Base-by-base conservation (phyloP, 2,797 vertebrate genomes). In the Geotrypetes seraphini region DNA sequence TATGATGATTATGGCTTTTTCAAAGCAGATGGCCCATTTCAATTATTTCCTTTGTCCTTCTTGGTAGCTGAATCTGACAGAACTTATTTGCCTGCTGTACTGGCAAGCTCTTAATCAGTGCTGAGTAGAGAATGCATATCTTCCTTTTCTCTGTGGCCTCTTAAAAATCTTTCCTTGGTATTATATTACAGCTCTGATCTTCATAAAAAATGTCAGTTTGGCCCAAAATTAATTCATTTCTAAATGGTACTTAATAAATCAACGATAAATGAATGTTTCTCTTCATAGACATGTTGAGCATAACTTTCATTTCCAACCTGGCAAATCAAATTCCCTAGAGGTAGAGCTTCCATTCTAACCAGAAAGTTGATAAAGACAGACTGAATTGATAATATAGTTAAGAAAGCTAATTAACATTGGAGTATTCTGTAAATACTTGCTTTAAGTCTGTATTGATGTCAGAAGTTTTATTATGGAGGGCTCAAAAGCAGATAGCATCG, bases 221-320 rank as follows among this genome's bases (percentile, higher is more conserved):
- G 27, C 16, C 12, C 31, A 50, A 39, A 46, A 59, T 50, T 48
- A 66, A 52, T 43, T 14, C 25, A 14, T 27, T 44, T 39, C 28
- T 32, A 65, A 51, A 43, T 6, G 14, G 50, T 33, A 28, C 12
- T 50, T 47, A 47, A 59, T 66, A 50, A 47, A 45, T 51, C 36
- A 36, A 20, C 8, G 18, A 19, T 10, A 50, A 42, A 42, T 2
- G 2, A 29, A 29, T 16, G 9, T 26, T 29, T 5, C 3, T 18
- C 0, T 16, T 12, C 10, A 36, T 18, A 21, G 8, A 6, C 15
- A 1, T 3, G 0, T 13, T 19, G 8, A 42, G n/a, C 3, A 25
- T 32, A 33, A 8, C 12, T 28, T 31, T 16, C 4, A 1, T 5
- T 31, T 4, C 24, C n/a, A 12, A 3, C 3, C n/a, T 19, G 26